These are phyloP conservation scores for Laticauda laticaudata DNA, from an alignment of 2,113 vertebrate species.

Conservation along the genomic window DNA sequence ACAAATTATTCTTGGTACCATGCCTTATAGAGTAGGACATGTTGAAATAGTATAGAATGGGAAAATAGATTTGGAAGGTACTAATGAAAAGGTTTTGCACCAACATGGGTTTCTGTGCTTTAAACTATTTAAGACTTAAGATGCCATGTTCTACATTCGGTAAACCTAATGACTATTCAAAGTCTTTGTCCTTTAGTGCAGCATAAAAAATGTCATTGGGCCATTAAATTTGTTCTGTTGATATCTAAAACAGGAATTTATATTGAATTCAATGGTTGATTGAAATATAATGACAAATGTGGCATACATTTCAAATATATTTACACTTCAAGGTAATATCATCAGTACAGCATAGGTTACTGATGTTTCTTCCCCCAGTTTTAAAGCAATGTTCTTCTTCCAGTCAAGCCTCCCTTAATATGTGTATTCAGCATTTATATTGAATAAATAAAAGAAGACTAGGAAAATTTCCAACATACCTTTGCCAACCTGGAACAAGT, in stretches of 20 bases:
- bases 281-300: neutral
- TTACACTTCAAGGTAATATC: neutral
- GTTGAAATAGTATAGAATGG: neutral
- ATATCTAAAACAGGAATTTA: neutral
- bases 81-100: neutral
- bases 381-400: neutral
- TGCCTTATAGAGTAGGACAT: neutral
- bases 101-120: neutral
- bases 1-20: neutral
- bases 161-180: neutral
- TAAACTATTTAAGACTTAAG: neutral
- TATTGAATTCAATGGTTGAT: neutral
- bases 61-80: neutral
- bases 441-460: neutral
- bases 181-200: neutral
- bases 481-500: neutral
- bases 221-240: neutral
- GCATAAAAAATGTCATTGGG: too few species aligned
- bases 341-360: neutral
- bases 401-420: neutral
- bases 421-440: neutral
- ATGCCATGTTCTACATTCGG: neutral
- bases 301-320: neutral
- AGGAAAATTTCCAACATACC: neutral
- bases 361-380: neutral